Conservation (phyloP, 2,113 vertebrate genomes). For the Poeciliopsis turrubarensis region DNA sequence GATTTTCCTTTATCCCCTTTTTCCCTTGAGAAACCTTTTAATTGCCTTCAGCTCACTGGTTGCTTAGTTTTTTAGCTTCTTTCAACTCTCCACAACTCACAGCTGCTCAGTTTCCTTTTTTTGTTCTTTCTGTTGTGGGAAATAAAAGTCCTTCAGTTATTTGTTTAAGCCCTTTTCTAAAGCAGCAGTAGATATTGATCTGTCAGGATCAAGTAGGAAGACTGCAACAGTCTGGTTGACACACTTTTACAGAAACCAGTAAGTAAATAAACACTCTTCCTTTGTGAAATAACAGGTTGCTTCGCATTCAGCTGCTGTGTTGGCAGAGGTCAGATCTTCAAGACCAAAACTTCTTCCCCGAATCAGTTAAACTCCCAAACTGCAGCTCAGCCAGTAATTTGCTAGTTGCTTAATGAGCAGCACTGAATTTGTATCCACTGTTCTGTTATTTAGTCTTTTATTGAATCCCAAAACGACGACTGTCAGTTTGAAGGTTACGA, state of each 20-base stretch:
- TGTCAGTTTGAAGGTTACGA: background rate
- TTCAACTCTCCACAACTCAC: background rate
- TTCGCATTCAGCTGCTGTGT: background rate
- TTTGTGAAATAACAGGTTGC: background rate
- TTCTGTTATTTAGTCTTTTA: conserved; percentile 22
- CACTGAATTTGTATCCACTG: conserved; percentile 27
- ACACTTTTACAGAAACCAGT: conserved; percentile 7
- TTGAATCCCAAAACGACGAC: background rate
- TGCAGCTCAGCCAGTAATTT: conserved; percentile 16
- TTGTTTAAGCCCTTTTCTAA: conserved; percentile 4
- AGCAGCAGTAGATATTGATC: conserved; percentile 11
- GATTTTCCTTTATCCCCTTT: conserved; percentile 47
- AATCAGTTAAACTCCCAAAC: conserved; percentile 11
- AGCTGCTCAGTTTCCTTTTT: conserved; percentile 5
- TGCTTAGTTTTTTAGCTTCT: conserved; percentile 7
- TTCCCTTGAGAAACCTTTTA: conserved; percentile 24
- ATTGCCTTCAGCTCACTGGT: conserved; percentile 42
- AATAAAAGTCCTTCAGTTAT: conserved; percentile 35
- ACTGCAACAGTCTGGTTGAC: background rate
- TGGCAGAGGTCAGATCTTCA: conserved; percentile 24
- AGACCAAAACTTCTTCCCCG: background rate
- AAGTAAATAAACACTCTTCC: conserved; percentile 10
- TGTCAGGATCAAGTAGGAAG: conserved; percentile 25
- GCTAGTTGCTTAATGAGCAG: conserved; percentile 28
- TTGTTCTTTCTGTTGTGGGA: conserved; percentile 22